Percentiles rank a stretch among this genome's conserved stretches.
phyloP scores from a whole-genome alignment of 64 coral and sea anemone genomes.

The Acropora tenuis region DNA sequence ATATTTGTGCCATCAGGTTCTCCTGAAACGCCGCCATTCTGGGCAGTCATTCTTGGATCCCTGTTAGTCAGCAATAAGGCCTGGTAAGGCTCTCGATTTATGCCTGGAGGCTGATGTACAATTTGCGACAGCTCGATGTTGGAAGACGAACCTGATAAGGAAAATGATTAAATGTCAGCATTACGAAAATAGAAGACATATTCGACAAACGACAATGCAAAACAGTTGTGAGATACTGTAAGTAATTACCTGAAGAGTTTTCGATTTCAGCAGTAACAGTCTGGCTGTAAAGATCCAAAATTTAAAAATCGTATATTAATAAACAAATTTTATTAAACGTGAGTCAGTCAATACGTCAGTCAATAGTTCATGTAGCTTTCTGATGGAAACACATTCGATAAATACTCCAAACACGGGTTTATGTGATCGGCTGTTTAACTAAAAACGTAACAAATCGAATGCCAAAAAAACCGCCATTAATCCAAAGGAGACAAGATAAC shows the following conservation, averaged over 20 bases:
- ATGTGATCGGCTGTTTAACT: too few species aligned
- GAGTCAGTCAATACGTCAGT: too few species aligned
- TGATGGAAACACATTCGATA: too few species aligned
- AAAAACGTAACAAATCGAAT: too few species aligned
- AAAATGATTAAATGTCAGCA: not conserved
- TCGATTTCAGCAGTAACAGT: not conserved
- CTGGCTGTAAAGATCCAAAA: not conserved
- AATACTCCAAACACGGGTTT: too few species aligned
- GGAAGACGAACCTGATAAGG: not conserved
- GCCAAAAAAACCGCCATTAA: too few species aligned
- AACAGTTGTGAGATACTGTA: not conserved
- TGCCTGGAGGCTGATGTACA: not conserved
- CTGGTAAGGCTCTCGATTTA: conserved; percentile 19
- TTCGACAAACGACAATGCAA: not conserved
- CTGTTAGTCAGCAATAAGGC: not conserved
- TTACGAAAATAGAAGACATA: too few species aligned
- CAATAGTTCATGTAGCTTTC: too few species aligned
- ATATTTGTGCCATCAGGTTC: not conserved
- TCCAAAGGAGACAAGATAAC: too few species aligned
- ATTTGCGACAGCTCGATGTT: too few species aligned
- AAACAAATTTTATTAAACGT: too few species aligned
- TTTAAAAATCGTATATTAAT: too few species aligned
- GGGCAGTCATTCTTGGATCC: not conserved
- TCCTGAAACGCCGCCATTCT: not conserved
- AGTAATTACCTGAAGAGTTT: conserved; percentile 3